Conservation (phyloP, 2,797 vertebrate species). For the Heliangelus exortis region DNA sequence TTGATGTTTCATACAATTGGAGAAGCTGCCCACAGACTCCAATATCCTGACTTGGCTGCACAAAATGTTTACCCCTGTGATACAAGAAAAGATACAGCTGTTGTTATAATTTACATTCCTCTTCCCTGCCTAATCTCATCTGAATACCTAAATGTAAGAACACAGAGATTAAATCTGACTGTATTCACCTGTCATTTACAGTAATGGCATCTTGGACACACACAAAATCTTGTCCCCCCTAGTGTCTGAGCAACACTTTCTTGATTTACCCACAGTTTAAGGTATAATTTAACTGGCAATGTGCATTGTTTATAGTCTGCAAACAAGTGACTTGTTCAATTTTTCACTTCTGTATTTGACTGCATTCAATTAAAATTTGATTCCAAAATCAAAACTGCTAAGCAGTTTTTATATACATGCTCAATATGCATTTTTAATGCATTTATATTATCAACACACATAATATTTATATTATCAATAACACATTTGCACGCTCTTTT, state of each 20-base stretch:
- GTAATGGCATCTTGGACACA: neutral
- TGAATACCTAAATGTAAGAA: neutral
- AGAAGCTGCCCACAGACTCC: neutral
- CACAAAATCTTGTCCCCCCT: neutral
- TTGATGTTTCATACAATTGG: neutral
- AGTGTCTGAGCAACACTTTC: neutral
- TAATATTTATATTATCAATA: neutral
- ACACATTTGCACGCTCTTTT: neutral
- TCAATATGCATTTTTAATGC: neutral
- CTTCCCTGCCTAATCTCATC: neutral
- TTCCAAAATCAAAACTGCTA: neutral
- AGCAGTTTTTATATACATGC: neutral
- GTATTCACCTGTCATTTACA: neutral
- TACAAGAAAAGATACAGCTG: neutral
- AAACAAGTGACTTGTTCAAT: neutral
- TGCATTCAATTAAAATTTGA: neutral
- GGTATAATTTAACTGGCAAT: neutral
- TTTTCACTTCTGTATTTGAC: neutral
- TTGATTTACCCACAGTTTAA: neutral
- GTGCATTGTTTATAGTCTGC: neutral
- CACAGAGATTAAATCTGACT: neutral
- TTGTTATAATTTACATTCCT: neutral
- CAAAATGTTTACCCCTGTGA: neutral
- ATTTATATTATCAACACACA: neutral
- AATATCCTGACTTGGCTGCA: neutral